phyloP scores from a whole-genome alignment of 2,113 vertebrate genomes.

The Malaclemys terrapin region DNA sequence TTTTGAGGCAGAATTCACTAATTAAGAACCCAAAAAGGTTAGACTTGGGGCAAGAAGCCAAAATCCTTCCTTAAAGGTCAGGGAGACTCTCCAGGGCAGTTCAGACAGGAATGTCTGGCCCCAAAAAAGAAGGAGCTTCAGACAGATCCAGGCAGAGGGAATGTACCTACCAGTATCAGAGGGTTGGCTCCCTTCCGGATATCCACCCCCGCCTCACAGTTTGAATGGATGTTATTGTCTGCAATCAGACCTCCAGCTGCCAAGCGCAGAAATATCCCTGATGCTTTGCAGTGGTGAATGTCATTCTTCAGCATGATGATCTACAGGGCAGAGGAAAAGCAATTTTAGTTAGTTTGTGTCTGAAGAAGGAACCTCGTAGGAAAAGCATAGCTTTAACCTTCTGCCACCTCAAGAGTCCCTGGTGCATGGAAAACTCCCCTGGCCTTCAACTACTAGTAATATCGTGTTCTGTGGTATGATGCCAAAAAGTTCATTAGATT shows the following conservation, averaged over 20 bases:
- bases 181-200: constrained; percentile 89
- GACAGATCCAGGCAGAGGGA: background rate
- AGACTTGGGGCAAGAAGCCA: background rate
- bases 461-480: background rate
- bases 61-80: accelerated
- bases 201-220: constrained; percentile 88
- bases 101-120: background rate
- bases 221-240: constrained; percentile 89
- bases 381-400: background rate
- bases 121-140: background rate
- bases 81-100: background rate
- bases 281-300: constrained; percentile 87
- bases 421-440: background rate
- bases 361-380: background rate
- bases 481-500: background rate
- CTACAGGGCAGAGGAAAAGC: constrained; percentile 67
- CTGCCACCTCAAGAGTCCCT: background rate
- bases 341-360: background rate
- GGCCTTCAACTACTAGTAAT: background rate
- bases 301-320: constrained; percentile 90
- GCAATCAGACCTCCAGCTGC: constrained; percentile 88
- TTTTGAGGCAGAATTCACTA: background rate
- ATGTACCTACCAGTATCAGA: constrained; percentile 84
- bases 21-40: background rate
- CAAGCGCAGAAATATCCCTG: constrained; percentile 88